A percentile compares a stretch with the other conserved stretches of the same genome.
Conservation (phyloP, 2,113 vertebrate genomes). For the Sander lucioperca region DNA sequence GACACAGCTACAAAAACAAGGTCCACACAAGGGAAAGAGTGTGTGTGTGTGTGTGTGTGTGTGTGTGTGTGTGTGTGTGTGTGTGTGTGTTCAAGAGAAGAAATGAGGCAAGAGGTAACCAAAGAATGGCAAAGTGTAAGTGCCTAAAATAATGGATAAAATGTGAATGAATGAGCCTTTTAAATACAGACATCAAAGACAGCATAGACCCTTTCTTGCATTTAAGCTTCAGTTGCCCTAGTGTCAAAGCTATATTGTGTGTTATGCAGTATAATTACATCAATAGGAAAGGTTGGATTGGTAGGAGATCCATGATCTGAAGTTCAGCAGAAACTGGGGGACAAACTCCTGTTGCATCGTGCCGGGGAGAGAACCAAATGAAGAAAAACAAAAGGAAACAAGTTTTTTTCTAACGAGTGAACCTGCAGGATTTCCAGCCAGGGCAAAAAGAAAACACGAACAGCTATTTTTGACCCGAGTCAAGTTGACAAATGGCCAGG, state of each 20-base stretch:
- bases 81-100: slow-evolving; percentile 21
- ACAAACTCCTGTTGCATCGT: slow-evolving; percentile 48
- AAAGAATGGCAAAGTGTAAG: neutral
- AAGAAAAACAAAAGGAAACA: slow-evolving; percentile 50
- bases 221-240: neutral
- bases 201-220: too few species aligned
- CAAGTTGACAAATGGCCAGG: slow-evolving; percentile 56
- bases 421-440: slow-evolving; percentile 62
- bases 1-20: slow-evolving; percentile 74
- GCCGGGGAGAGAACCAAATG: neutral
- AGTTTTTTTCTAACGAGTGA: slow-evolving; percentile 19
- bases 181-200: too few species aligned
- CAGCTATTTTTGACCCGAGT: slow-evolving; percentile 53
- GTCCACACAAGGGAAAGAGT: slow-evolving; percentile 37
- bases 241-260: neutral
- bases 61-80: neutral
- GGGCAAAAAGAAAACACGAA: slow-evolving; percentile 41
- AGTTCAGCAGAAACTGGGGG: neutral
- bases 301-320: neutral
- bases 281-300: too few species aligned
- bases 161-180: neutral
- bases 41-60: neutral
- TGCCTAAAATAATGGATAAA: neutral
- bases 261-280: neutral
- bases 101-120: slow-evolving; percentile 39